Conservation (phyloP, 2,888 invertebrate species). For the Parnassius orleans region DNA sequence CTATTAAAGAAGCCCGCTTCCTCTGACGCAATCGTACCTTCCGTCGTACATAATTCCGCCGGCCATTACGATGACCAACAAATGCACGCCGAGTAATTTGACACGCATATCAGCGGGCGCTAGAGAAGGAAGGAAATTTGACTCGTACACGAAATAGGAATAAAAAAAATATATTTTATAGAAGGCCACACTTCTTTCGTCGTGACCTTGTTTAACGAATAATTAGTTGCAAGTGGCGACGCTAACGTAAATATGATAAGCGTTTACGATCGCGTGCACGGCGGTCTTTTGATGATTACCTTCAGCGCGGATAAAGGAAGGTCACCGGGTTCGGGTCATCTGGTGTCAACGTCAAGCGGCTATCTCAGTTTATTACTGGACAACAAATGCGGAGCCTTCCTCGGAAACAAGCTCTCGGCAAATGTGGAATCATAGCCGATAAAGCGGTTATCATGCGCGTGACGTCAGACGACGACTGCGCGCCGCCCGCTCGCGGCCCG, state of each 20-base stretch:
- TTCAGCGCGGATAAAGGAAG: conserved; percentile 23
- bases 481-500: conserved; percentile 38
- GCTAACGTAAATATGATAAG: conserved; percentile 22
- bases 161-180: conserved; percentile 7
- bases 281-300: conserved; percentile 24
- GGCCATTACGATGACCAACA: conserved; percentile 34
- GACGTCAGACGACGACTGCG: conserved; percentile 62
- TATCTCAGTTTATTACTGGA: conserved; percentile 22
- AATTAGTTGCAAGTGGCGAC: conserved; percentile 19
- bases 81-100: conserved; percentile 43
- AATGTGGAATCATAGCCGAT: conserved; percentile 45
- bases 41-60: conserved; percentile 50
- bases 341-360: conserved; percentile 3
- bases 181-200: conserved; percentile 17
- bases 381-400: conserved; percentile 19
- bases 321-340: conserved; percentile 20
- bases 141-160: conserved; percentile 25
- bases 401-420: conserved; percentile 29
- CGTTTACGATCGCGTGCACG: conserved; percentile 15
- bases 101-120: conserved; percentile 41
- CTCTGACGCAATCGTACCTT: conserved; percentile 58
- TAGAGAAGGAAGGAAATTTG: conserved; percentile 41
- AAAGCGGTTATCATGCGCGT: conserved; percentile 59
- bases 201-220: conserved; percentile 28
- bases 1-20: conserved; percentile 39